phyloP scores from a whole-genome alignment of 2,797 vertebrate genomes.

The Eulemur mongoz region DNA sequence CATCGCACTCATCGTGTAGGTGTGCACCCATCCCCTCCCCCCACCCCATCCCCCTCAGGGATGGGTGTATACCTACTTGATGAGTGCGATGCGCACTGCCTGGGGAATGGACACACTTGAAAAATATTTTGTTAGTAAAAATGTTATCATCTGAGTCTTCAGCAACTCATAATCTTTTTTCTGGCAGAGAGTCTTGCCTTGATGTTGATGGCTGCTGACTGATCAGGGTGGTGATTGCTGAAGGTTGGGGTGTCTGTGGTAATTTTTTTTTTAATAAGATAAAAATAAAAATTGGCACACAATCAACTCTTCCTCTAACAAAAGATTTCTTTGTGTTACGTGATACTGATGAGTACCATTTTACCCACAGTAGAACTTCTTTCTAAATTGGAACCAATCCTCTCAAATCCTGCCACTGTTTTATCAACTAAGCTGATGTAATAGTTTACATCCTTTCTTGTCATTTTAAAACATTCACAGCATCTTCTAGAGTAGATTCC shows the following conservation, averaged over 20 bases:
- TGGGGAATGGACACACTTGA: no score
- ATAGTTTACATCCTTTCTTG: neutral
- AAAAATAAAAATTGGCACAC: neutral
- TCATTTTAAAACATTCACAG: neutral
- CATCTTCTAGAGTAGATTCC: neutral
- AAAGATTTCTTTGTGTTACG: neutral
- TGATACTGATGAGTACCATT: neutral
- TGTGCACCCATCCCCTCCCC: no score
- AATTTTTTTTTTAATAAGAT: neutral
- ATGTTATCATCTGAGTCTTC: neutral
- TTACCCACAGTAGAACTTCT: neutral
- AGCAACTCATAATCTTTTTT: neutral
- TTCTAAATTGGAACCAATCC: neutral
- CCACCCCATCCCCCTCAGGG: no score
- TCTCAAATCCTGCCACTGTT: neutral
- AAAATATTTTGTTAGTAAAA: neutral
- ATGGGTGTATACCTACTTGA: no score
- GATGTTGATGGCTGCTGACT: neutral
- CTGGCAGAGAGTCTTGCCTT: neutral
- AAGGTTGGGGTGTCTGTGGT: neutral
- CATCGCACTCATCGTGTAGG: no score
- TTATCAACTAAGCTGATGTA: neutral
- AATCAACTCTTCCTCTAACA: neutral
- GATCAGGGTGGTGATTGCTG: neutral
- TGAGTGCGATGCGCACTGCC: no score